Base-by-base conservation (phyloP, 2,888 invertebrate genomes). In the Dorcus parallelipipedus region DNA sequence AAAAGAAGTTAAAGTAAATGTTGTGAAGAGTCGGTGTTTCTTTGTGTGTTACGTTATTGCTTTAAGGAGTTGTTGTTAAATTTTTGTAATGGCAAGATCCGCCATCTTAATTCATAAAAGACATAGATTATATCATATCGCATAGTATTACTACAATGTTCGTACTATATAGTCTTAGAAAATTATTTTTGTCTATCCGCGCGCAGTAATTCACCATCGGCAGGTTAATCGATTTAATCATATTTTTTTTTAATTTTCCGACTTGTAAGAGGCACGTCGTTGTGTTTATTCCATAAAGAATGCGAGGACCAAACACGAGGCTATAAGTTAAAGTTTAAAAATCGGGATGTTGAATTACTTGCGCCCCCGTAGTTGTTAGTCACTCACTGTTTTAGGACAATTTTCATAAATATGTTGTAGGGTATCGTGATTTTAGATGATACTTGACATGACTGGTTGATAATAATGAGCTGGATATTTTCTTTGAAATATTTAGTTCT, bases 111-210 rank as follows among this genome's bases (percentile, higher is more conserved):
- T 54, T 63, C 58, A 67, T 71, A 76, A 77, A 76, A 78, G 77
- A 77, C 77, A 77, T 76, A 76, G 74, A 59, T 63, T 72, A 71
- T 72, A 74, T 75, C 71, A 75, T 76, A 76, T 76, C 74, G 75
- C 68, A 73, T 77, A 77, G 77, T 75, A 77, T 77, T 77, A 33
- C 26, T 33, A 76, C 69, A 67, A 64, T 72, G 69, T 71, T 71
- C 70, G 72, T 74, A 72, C 65, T 69, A 62, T 20, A 20, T 71
- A 69, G 69, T 52, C 54, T 47, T 69, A 69, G 66, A 63, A 63
- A 33, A 54, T 67, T 68, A 62, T 63, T 64, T 67, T 65, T 61
- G 56, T 64, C 54, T 64, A 53, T 64, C 63, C 56, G 26, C 26
- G 59, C 61, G 67, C 64, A 57, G 61, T 56, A 47, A 56, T 62